Evolutionary conservation across 2,888 invertebrate genomes (phyloP).

Genomic region (Hydrotaea cyrtoneurina): DNA sequence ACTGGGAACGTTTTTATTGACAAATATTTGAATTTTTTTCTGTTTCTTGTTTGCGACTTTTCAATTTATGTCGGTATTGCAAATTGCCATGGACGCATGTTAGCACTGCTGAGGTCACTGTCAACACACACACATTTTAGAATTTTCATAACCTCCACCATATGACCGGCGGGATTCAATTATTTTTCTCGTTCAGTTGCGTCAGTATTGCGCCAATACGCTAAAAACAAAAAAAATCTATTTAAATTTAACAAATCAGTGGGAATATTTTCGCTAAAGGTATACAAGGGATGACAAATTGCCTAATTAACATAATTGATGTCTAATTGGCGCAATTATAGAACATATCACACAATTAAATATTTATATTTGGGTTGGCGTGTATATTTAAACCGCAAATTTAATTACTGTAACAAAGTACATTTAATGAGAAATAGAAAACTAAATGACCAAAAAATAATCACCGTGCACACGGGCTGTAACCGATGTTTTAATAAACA

Average conservation of each 20-base stretch:
- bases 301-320: constrained; percentile 14
- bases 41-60: neutral
- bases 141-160: neutral
- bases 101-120: constrained; percentile 47
- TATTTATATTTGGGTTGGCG: too few relatives aligned
- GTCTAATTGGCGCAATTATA: constrained; percentile 4
- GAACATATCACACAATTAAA: neutral
- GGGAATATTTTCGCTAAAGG: neutral
- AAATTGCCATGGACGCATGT: neutral
- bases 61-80: neutral
- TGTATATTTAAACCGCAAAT: neutral
- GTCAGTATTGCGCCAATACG: neutral
- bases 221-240: neutral
- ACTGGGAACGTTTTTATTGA: neutral
- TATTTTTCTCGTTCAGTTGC: too few relatives aligned
- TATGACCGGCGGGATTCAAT: too few relatives aligned
- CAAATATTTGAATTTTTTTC: neutral
- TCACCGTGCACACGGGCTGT: too few relatives aligned
- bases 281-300: neutral
- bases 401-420: neutral
- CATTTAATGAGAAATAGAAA: too few relatives aligned
- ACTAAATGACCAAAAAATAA: too few relatives aligned
- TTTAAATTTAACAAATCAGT: neutral
- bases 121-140: neutral
- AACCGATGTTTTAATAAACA: too few relatives aligned